Evolutionary conservation across 2,888 invertebrate genomes (phyloP), one percentile per base, ranked within the genome.

Genomic region (Sarcophaga subvicina): DNA sequence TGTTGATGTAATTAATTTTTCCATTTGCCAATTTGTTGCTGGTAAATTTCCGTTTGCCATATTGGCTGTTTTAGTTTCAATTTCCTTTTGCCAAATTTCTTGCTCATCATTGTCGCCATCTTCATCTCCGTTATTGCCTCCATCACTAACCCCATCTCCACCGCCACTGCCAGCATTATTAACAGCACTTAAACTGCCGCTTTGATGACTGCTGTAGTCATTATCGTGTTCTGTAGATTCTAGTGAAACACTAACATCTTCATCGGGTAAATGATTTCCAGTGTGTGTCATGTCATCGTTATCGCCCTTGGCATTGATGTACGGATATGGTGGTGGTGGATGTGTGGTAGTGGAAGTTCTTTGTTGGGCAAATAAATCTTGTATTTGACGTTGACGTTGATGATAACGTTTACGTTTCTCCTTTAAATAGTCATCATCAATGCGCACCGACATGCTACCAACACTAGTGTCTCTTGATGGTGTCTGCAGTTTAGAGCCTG

Each of bases 371-470:
- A 89, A 89, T 88, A 90, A 90, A 79, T 91, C 91, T 60, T 91
- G 81, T 79, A 87, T 87, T 79, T 87, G 87, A 71, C 75, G 81
- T 63, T 87, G 87, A 3, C 87, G 78, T 60, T 80, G 88, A 62
- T 89, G 92, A 80, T 91, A 91, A 72, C 91, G 91, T 69, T 90
- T 90, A n/a, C 91, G 90, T 88, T 92, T 91, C 87, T 90, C 91
- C 54, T 91, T 91, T 10, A 90, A 71, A 73, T 92, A 91, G 69
- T 91, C 91, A 86, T 92, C 91, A 75, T 92, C 91, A 20, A 91
- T 83, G 3, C 89, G 91, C 14, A 90, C 85, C 10, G 88, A 66
- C 84, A 83, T 85, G 27, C 86, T 85, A 14, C 88, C 87, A 11
- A 87, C 80, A 82, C 81, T 87, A 11, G 85, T 89, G 4, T 91